Evolutionary conservation across 1,140 invertebrate species (phyloP), one percentile per base, ranked within the genome.

Genomic region (Neoseiulus cucumeris): DNA sequence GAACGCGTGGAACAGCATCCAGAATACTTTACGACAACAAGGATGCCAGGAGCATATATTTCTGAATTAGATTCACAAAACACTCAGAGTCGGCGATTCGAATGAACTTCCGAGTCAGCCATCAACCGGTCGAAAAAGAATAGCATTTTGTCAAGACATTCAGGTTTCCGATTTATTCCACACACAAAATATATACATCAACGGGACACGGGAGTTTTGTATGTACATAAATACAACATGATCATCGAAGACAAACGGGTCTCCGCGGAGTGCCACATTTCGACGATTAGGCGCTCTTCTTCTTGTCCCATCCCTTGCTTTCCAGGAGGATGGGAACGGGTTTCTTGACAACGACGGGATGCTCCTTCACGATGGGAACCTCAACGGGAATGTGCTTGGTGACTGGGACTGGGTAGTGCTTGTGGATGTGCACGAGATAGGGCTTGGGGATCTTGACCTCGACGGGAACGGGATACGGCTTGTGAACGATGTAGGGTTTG

Each of bases 371-470:
- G 22, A 59, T 59, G 51, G 51, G 51, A 20, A 25, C 51, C 9
- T 59, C 51, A 9, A 59, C 51, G 9, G 51, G 51, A 25, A 59
- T 59, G 51, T 59, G 51, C 51, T 59, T 25, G 14, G 51, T 59
- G n/a, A 20, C 14, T 20, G 51, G 14, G 25, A 59, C 51, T 5
- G 51, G 51, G 22, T 18, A 12, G 33, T 59, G 22, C 22, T 59
- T 25, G 51, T 59, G 51, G 51, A 59, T 59, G 51, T 59, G 51
- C 2, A 59, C 51, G 33, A 59, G 51, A 25, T 59, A 59, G 9
- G 51, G 51, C 22, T 59, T 59, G 25, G 51, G 51, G 2, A 59
- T 33, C 51, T 25, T 59, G n/a, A 59, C 51, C 9, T 59, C 51
- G 22, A 59, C 51, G 25, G 51, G 51, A 17, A 20, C 4, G 12